phyloP scores from a whole-genome alignment of 2,888 invertebrate genomes.

The Slavum lentiscoides region DNA sequence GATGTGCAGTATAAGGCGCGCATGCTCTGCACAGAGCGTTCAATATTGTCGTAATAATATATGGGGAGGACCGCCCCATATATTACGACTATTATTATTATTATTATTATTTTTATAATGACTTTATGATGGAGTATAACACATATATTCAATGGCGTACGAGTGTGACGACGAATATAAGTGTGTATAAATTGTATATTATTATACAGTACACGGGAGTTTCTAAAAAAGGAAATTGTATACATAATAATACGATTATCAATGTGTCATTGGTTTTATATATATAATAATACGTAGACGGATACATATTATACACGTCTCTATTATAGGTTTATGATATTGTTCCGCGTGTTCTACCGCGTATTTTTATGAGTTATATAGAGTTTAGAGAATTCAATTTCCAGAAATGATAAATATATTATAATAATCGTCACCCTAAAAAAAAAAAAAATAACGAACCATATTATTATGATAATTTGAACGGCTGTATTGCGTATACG shows the following conservation, averaged over 20 bases:
- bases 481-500: neutral
- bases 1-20: too few species aligned
- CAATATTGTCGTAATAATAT: neutral
- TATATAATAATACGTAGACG: neutral
- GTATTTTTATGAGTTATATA: neutral
- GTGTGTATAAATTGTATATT: neutral
- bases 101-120: conserved; percentile 5
- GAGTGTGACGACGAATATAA: neutral
- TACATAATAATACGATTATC: neutral
- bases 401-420: neutral
- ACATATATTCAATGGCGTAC: neutral
- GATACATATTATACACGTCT: neutral
- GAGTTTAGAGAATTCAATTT: neutral
- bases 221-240: conserved; percentile 28
- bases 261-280: neutral
- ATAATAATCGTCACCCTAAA: neutral
- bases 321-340: too few species aligned
- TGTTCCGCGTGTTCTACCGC: too few species aligned
- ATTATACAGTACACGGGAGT: neutral
- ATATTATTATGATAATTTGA: neutral
- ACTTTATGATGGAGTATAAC: neutral
- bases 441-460: neutral
- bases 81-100: neutral
- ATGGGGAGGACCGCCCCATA: conserved; percentile 9
- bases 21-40: too few species aligned